These are phyloP conservation scores for Philopotamus ludificatus DNA, from an alignment of 1,140 invertebrate genomes.

Conservation along the genomic window DNA sequence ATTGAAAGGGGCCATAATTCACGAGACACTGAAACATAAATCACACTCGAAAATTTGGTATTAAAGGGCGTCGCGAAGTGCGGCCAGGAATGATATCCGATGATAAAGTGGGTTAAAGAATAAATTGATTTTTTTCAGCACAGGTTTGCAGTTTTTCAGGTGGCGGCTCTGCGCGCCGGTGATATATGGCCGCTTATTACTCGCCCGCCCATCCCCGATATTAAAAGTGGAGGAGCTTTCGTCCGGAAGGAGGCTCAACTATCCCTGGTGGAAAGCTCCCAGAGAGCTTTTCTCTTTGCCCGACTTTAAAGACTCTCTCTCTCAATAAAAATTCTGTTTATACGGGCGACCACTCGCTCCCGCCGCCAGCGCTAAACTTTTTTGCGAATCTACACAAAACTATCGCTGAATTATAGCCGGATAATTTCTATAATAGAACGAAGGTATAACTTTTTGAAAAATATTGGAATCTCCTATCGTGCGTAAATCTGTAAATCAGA, in stretches of 20 bases:
- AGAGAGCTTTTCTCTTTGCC: background rate
- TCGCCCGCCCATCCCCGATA: conserved; percentile 31
- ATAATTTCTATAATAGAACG: too few species aligned
- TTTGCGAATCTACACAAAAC: too few species aligned
- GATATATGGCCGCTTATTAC: conserved; percentile 41
- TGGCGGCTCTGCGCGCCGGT: conserved; percentile 14
- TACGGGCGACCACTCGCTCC: too few species aligned
- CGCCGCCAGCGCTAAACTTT: too few species aligned
- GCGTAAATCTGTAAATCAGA: too few species aligned
- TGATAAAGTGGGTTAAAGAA: conserved; percentile 41
- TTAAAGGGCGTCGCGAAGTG: background rate
- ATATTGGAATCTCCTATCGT: too few species aligned
- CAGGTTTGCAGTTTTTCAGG: conserved; percentile 39
- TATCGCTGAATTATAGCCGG: too few species aligned
- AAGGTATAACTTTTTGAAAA: too few species aligned
- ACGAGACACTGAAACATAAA: background rate
- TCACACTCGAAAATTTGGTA: too few species aligned
- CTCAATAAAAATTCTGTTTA: too few species aligned
- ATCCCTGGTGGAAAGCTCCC: background rate
- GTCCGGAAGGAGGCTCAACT: conserved; percentile 12
- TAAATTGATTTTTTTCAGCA: conserved; percentile 42
- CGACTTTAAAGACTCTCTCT: background rate
- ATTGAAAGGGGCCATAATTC: background rate
- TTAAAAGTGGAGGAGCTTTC: conserved; percentile 39
- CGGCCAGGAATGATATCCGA: conserved; percentile 41